Conservation (phyloP, 2,797 vertebrate genomes). For the Gambelia wislizenii region DNA sequence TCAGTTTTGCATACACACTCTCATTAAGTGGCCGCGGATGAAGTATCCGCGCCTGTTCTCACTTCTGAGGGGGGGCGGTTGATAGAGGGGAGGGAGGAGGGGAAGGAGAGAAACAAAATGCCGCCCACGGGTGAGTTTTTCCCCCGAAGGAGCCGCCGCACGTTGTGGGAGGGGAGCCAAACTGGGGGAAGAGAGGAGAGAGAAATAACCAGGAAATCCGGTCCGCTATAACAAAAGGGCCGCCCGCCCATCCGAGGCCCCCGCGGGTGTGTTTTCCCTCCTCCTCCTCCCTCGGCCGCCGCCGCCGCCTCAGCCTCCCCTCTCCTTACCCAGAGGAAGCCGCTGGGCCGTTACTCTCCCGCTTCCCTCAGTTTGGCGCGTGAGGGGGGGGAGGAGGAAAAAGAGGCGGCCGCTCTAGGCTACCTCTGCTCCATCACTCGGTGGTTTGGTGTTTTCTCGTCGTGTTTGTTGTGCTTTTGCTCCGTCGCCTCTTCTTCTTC, state of each 20-base stretch:
- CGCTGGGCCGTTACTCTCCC: conserved; percentile 1
- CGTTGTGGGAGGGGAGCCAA: neutral
- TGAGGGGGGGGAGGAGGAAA: no score
- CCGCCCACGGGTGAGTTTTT: neutral
- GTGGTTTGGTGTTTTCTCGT: neutral
- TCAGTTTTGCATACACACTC: no score
- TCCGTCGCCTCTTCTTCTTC: no score
- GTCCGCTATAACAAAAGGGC: neutral
- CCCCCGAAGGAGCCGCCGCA: no score
- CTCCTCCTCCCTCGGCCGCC: neutral
- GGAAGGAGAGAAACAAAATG: neutral
- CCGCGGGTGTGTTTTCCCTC: no score
- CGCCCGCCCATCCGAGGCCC: neutral
- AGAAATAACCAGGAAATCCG: conserved; percentile 12
- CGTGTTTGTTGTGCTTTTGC: neutral
- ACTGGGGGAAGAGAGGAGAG: no score
- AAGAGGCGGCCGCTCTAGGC: conserved; percentile 12
- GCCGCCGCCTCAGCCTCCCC: neutral
- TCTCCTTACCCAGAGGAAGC: conserved; percentile 9
- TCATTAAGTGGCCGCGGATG: neutral
- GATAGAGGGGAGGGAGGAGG: neutral
- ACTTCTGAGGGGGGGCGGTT: neutral
- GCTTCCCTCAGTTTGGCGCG: neutral
- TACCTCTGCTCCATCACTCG: conserved; percentile 21
- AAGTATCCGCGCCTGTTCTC: neutral